Conservation (phyloP, 2,113 vertebrate genomes). For the Paramormyrops kingsleyae region DNA sequence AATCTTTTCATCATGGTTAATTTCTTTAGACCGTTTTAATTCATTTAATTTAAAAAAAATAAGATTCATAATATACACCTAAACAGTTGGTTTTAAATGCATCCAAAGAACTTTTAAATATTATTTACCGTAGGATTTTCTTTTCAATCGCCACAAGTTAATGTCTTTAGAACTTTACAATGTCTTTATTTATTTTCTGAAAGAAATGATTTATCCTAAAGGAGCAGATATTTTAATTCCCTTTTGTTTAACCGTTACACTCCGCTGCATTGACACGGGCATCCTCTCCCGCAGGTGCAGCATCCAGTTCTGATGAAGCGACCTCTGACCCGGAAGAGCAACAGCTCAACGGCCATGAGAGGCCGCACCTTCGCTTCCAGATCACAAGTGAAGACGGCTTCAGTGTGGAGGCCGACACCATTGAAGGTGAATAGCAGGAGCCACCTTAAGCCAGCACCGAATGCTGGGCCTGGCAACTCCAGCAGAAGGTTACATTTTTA, state of each 20-base stretch:
- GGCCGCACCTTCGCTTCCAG: slow-evolving; percentile 76
- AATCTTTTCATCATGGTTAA: not conserved
- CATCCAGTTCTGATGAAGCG: slow-evolving; percentile 76
- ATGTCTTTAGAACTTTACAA: not conserved
- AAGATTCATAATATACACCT: not conserved
- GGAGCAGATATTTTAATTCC: not conserved
- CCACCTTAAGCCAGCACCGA: not conserved
- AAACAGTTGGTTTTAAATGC: not conserved
- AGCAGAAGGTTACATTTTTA: not conserved
- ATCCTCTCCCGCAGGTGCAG: slow-evolving; percentile 41
- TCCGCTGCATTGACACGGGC: not conserved
- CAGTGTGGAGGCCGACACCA: slow-evolving; percentile 75
- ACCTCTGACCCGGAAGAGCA: slow-evolving; percentile 57
- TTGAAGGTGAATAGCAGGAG: slow-evolving; percentile 62
- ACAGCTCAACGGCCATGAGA: slow-evolving; percentile 50
- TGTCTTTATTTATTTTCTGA: not conserved
- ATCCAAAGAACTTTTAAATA: not conserved
- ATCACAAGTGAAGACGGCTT: slow-evolving; percentile 86
- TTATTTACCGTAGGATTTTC: not conserved
- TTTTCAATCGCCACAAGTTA: not conserved
- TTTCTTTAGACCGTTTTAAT: not conserved
- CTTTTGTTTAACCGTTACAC: not conserved
- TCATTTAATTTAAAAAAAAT: not conserved
- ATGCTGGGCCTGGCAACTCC: not conserved
- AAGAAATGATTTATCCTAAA: not conserved